Evolutionary conservation across 2,113 vertebrate genomes (phyloP), one percentile per base, ranked within the genome.

Genomic region (Rattus norvegicus): DNA sequence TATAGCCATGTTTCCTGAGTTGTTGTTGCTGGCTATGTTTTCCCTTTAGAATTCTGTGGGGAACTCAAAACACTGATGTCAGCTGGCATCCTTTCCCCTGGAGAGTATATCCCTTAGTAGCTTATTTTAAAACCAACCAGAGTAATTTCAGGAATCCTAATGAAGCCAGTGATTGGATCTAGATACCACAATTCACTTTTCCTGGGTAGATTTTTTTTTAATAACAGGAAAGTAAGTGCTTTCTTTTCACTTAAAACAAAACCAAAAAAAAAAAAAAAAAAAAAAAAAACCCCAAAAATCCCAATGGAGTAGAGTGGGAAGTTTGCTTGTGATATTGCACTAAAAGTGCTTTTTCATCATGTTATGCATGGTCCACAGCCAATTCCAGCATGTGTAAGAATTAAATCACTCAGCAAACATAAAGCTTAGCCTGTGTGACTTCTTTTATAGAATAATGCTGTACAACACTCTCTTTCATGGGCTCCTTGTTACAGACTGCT

Each of bases 361-460:
- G 97, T 97, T 98, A 97, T 97, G 95, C 77, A 70, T 97, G 98
- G 98, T 97, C 43, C 43, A 28, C 10, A 69, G 97, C 98, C 98
- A 98, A 52, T 88, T 96, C 83, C 95, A 96, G 97, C 97, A 96
- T 97, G 95, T 97, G 92, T 96, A 98, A 98, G 98, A 98, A 98
- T 98, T 98, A 98, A 98, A 98, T 98, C 98, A 98, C 95, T 98
- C 98, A 97, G 98, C 97, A 96, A 98, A 98, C 97, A 98, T 97
- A 98, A 98, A 98, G 97, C 98, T 97, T 98, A 98, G 97, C 97
- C 98, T 98, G 97, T 98, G 96, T 98, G 98, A 98, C 96, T 98
- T 97, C 97, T 96, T 96, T 98, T 95, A 98, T 26, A 98, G 97
- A 98, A 98, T 97, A 98, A 98, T 98, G 97, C 92, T 97, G 95